Percentiles rank a stretch among this genome's conserved stretches.
Conservation (phyloP, 2,888 invertebrate genomes). For the Eretmocerus hayati region DNA sequence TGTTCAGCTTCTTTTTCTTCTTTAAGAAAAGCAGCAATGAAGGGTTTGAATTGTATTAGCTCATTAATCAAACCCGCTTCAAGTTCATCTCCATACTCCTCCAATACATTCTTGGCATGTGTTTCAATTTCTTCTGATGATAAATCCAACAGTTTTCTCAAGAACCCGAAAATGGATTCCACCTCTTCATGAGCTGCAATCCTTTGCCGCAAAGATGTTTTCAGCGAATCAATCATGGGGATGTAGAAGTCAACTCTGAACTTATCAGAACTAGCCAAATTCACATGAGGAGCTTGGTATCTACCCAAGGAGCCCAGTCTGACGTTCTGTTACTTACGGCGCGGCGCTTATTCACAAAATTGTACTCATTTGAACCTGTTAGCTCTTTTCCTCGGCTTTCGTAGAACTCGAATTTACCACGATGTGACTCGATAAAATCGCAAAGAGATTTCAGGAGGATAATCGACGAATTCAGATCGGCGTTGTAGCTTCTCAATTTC, state of each 20-base stretch:
- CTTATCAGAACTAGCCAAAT: background rate
- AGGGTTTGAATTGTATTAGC: background rate
- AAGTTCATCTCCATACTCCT: background rate
- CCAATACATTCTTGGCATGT: background rate
- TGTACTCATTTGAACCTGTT: background rate
- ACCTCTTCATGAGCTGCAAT: background rate
- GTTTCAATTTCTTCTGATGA: background rate
- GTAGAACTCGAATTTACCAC: background rate
- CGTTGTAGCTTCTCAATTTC: constrained; percentile 7
- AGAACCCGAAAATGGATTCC: background rate
- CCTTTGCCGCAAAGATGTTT: background rate
- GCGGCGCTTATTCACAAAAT: background rate
- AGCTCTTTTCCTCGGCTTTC: background rate
- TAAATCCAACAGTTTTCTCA: background rate
- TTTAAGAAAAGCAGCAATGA: background rate
- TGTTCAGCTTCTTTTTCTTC: background rate
- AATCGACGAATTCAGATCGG: constrained; percentile 7
- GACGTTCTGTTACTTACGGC: background rate
- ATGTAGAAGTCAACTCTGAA: background rate
- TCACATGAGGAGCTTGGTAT: background rate
- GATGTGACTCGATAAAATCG: constrained; percentile 1
- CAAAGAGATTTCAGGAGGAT: constrained; percentile 5
- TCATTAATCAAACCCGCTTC: background rate
- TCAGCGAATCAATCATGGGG: background rate
- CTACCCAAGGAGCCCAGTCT: background rate